A percentile compares a stretch with the other conserved stretches of the same genome.
Evolutionary conservation across 2,888 invertebrate genomes (phyloP).

Genomic region (Phymatocera aterrima): DNA sequence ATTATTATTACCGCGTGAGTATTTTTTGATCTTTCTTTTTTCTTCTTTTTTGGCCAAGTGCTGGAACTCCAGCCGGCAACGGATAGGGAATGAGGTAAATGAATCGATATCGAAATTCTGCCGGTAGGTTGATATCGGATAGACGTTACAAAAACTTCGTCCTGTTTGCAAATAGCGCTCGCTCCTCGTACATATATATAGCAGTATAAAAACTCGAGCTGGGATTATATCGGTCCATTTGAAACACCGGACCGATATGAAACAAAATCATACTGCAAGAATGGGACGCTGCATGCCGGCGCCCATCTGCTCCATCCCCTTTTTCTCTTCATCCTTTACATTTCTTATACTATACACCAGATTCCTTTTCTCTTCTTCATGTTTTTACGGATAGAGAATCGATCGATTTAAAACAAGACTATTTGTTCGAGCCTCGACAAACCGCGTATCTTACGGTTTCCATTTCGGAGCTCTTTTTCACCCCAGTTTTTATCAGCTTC

Average conservation of each 20-base stretch:
- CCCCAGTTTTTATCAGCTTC: too few species aligned
- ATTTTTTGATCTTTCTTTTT: too few species aligned
- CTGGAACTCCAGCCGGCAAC: not conserved
- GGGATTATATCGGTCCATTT: slow-evolving; percentile 40
- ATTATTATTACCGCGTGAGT: slow-evolving; percentile 20
- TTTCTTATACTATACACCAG: too few species aligned
- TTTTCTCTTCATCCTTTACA: too few species aligned
- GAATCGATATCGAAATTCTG: slow-evolving; percentile 27
- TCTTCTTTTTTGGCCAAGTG: not conserved
- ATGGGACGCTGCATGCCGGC: too few species aligned
- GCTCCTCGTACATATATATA: not conserved
- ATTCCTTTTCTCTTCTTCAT: not conserved
- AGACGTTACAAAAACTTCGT: slow-evolving; percentile 1
- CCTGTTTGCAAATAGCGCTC: slow-evolving; percentile 20
- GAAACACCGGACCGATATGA: slow-evolving; percentile 30
- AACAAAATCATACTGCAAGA: slow-evolving; percentile 1
- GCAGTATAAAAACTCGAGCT: not conserved
- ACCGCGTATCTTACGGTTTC: too few species aligned
- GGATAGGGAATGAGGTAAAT: not conserved
- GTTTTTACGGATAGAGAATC: not conserved
- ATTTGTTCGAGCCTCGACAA: not conserved
- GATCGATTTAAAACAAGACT: not conserved
- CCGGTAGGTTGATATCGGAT: not conserved
- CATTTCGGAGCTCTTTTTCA: too few species aligned
- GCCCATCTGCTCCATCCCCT: not conserved